Base-by-base conservation (phyloP, 2,888 invertebrate species). In the Cantharis nigra region DNA sequence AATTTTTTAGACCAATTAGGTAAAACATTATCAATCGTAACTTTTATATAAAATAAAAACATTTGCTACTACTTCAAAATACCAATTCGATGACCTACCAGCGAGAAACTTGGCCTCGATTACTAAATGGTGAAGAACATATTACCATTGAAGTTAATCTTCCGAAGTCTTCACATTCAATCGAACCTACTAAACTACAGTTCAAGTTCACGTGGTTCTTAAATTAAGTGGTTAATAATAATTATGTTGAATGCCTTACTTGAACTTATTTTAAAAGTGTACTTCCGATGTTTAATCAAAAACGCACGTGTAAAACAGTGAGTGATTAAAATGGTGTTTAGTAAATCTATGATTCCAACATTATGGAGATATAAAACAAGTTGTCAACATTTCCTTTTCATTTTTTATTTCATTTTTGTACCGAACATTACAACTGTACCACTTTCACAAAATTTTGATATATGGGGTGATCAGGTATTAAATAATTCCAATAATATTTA, bases 381-480 rank as follows among this genome's bases (percentile, higher is more conserved):
- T 33, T 33, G 13, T 33, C 33, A 33, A 33, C 33, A 13, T 33
- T 33, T 13, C 5, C 33, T 5, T 4, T 33, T 33, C 0, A 33
- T 65, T 10, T 20, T 65, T 7, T 65, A 9, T 13, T 16, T 75
- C 10, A 63, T 78, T 71, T 72, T 75, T 69, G 14, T 71, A 0
- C 64, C 63, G 64, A 30, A 71, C 3, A 77, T 79, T 11, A 26
- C 65, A 16, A 62, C 74, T 10, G 20, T 71, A 9, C 82, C 82
- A 9, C 16, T 77, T 26, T 20, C 81, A 14, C 70, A 67, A 9
- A 79, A 79, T 73, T 79, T 81, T 28, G 85, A 85, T 82, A 85
- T 86, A 70, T 86, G 85, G 86, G 78, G 79, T 13, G 85, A 82
- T 70, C 72, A 28, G 9, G 62, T 3, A 33, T 63, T 9, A 70